These are phyloP conservation scores for Labeo rohita DNA, from an alignment of 2,113 vertebrate species.

Conservation along the genomic window DNA sequence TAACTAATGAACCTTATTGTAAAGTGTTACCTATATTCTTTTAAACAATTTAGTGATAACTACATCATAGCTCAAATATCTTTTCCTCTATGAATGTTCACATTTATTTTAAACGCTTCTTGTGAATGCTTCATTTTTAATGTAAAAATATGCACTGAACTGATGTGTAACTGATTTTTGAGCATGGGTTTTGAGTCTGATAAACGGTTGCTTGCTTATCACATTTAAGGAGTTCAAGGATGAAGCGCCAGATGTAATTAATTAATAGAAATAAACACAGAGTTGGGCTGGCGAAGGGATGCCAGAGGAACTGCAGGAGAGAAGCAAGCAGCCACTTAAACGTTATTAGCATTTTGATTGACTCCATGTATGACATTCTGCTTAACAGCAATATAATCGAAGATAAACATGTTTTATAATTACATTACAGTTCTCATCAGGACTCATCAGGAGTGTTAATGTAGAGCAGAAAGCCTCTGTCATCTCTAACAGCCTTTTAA, in stretches of 20 bases:
- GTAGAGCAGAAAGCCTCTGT: background rate
- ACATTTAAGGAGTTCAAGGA: background rate
- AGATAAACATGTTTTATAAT: constrained; percentile 28
- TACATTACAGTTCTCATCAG: constrained; percentile 22
- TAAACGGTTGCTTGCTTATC: constrained; percentile 2
- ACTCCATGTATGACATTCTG: background rate
- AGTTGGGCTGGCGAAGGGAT: background rate
- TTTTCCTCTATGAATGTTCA: no score
- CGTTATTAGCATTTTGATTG: constrained; percentile 32
- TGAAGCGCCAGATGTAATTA: background rate
- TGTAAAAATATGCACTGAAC: no score
- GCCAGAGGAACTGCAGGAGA: background rate
- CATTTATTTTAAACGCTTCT: no score
- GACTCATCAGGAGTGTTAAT: constrained; percentile 29
- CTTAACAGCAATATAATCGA: constrained; percentile 13
- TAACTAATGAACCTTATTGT: no score
- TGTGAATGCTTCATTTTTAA: background rate
- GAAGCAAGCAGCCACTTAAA: background rate
- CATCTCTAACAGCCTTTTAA: background rate
- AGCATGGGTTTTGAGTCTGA: background rate
- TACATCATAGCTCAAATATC: background rate
- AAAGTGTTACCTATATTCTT: background rate
- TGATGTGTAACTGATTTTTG: no score
- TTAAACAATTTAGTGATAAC: background rate
- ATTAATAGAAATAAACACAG: background rate